These are phyloP conservation scores for Drymodes brunneopygia DNA, from an alignment of 2,113 vertebrate genomes.

Conservation along the genomic window DNA sequence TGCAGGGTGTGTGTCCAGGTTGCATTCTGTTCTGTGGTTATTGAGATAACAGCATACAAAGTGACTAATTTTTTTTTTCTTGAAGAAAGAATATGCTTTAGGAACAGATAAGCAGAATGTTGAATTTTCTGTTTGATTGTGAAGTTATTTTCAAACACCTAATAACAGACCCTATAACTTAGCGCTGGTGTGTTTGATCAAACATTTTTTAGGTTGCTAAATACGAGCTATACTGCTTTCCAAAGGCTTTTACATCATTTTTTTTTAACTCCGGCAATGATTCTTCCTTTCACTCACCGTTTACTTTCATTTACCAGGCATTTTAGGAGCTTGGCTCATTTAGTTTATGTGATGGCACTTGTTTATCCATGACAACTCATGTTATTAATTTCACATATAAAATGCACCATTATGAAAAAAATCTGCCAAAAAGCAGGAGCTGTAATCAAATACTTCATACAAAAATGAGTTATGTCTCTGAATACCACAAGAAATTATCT, in stretches of 20 bases:
- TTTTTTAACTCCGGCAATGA: not conserved
- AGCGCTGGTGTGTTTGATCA: not conserved
- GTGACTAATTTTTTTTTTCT: not conserved
- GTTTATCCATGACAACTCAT: slow-evolving; percentile 3
- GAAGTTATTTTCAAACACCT: not conserved
- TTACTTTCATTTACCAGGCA: not conserved
- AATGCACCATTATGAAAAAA: not conserved
- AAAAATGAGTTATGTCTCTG: slow-evolving; percentile 20
- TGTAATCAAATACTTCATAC: not conserved
- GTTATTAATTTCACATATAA: slow-evolving; percentile 12
- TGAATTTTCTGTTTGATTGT: not conserved
- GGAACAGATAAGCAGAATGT: not conserved
- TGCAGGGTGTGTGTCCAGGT: accelerated
- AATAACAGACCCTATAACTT: not conserved
- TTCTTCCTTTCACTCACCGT: not conserved
- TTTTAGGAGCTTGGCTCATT: not conserved
- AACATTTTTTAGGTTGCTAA: not conserved
- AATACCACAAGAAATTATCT: not conserved
- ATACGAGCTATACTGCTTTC: not conserved
- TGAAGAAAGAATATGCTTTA: not conserved
- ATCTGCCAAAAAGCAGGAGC: not conserved
- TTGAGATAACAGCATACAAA: not conserved
- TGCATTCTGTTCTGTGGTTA: not conserved
- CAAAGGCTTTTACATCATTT: not conserved
- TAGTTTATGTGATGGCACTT: not conserved